Percentiles rank a stretch among this genome's conserved stretches.
phyloP scores from a whole-genome alignment of 2,888 invertebrate species.

The Hemistola chrysoprasaria region DNA sequence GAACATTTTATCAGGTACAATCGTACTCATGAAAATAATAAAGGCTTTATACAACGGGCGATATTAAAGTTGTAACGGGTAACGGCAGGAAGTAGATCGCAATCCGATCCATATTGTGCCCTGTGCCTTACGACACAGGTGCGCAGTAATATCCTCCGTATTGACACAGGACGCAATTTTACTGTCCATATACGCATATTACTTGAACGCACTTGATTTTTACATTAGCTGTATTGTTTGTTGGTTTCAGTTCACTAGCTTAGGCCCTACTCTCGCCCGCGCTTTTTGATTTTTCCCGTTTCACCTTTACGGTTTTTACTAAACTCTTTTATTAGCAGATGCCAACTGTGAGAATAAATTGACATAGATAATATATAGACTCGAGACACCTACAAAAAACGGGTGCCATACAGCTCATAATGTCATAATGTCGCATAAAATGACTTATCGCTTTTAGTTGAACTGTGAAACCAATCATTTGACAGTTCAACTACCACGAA shows the following conservation, averaged over 20 bases:
- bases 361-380: no score
- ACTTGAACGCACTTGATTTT: conserved; percentile 14
- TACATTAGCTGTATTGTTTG: conserved; percentile 1
- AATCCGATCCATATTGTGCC: conserved; percentile 23
- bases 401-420: no score
- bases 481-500: no score
- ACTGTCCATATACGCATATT: conserved; percentile 25
- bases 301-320: no score
- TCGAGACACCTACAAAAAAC: no score
- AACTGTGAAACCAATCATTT: no score
- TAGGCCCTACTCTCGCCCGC: no score
- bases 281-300: no score
- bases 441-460: no score
- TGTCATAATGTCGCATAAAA: no score
- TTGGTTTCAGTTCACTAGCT: background rate
- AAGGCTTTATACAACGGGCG: conserved; percentile 11
- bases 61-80: conserved; percentile 22
- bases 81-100: conserved; percentile 10
- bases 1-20: conserved; percentile 1
- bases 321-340: no score
- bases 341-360: no score
- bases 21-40: conserved; percentile 10
- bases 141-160: conserved; percentile 13
- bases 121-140: conserved; percentile 18
- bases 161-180: conserved; percentile 26